These are phyloP conservation scores for Athene noctua DNA, from an alignment of 2,113 vertebrate genomes.

Conservation along the genomic window DNA sequence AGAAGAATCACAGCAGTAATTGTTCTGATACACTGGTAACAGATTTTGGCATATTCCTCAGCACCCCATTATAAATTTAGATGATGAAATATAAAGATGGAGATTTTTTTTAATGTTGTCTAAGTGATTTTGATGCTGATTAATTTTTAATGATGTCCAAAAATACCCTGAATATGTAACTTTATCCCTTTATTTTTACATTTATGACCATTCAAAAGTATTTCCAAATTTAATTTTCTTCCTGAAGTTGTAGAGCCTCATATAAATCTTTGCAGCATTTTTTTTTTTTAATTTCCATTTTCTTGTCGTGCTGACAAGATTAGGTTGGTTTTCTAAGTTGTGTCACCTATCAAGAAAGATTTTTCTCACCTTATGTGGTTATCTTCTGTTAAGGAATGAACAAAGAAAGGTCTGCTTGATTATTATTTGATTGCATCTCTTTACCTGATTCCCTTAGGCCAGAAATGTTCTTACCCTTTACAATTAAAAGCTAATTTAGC, in stretches of 20 bases:
- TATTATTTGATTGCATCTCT: not conserved
- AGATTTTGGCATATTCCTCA: not conserved
- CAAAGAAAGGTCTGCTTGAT: not conserved
- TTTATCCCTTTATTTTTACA: not conserved
- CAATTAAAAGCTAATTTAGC: conserved; percentile 19
- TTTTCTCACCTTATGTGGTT: not conserved
- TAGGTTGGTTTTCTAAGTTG: not conserved
- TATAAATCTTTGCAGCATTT: not conserved
- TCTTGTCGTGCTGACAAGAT: not conserved
- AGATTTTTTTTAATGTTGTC: not conserved
- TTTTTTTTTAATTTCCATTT: not conserved
- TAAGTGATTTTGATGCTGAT: not conserved
- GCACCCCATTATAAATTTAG: not conserved
- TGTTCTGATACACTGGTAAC: not conserved
- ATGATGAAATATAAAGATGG: not conserved
- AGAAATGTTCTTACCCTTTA: conserved; percentile 7
- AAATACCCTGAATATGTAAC: not conserved
- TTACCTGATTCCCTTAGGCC: not conserved
- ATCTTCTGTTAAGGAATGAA: not conserved
- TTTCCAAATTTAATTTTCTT: not conserved
- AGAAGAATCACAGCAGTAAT: not conserved
- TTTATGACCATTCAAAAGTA: not conserved
- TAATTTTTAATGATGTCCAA: not conserved
- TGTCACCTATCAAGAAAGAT: not conserved
- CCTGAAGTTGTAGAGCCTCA: not conserved